Percentiles rank a stretch among this genome's conserved stretches.
Conservation (phyloP, 2,888 invertebrate genomes). For the Cryptus armator region DNA sequence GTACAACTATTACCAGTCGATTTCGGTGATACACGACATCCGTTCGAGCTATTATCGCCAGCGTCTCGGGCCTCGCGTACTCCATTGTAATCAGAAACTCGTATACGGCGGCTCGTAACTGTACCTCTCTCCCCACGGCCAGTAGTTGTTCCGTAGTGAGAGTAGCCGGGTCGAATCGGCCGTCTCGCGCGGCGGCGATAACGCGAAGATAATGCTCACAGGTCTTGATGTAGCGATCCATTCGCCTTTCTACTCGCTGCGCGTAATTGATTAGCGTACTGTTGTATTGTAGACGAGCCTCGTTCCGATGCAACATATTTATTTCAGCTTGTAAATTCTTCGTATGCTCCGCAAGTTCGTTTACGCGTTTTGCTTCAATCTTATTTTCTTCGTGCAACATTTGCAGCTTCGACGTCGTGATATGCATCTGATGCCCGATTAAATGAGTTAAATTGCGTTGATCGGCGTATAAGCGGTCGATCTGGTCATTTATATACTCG, state of each 20-base stretch:
- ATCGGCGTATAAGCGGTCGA: constrained; percentile 1
- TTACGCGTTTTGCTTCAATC: background rate
- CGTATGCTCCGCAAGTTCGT: background rate
- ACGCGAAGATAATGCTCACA: background rate
- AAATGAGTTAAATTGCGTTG: constrained; percentile 14
- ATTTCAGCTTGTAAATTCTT: background rate
- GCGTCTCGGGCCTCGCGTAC: background rate
- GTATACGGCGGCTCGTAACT: background rate
- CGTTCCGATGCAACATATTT: background rate
- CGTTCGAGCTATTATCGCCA: background rate
- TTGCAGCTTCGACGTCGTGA: constrained; percentile 6
- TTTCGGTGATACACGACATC: background rate
- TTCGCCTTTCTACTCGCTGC: background rate
- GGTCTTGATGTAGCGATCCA: background rate
- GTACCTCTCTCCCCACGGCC: background rate
- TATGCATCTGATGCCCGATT: constrained; percentile 33
- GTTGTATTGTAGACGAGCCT: background rate
- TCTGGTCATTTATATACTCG: background rate
- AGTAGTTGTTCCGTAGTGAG: background rate
- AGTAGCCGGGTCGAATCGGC: background rate
- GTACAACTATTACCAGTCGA: background rate
- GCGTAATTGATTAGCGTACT: constrained; percentile 3
- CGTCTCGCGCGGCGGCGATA: background rate
- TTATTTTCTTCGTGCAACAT: constrained; percentile 1
- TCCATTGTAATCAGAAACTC: constrained; percentile 9